Percentiles rank a stretch among this genome's conserved stretches.
phyloP scores from a whole-genome alignment of 2,113 vertebrate genomes.

The Chrysochloris asiatica region DNA sequence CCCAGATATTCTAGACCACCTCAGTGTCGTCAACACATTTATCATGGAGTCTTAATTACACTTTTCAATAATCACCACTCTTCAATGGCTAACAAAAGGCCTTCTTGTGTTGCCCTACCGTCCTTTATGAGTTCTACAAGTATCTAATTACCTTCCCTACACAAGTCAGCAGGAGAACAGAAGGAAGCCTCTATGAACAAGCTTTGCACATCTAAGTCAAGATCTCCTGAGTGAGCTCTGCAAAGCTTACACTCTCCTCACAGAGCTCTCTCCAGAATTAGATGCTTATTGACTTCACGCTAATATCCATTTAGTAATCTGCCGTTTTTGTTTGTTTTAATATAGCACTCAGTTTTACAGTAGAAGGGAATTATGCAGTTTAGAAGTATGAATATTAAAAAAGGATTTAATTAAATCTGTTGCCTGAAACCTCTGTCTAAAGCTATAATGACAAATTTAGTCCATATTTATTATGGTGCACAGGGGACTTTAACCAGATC shows the following conservation, averaged over 20 bases:
- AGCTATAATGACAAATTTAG: slow-evolving; percentile 93
- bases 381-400: slow-evolving; percentile 92
- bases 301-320: slow-evolving; percentile 91
- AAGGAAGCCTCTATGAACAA: slow-evolving; percentile 62
- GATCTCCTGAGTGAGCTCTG: slow-evolving; percentile 71
- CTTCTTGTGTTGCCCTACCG: slow-evolving; percentile 71
- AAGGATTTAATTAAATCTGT: slow-evolving; percentile 93
- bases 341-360: slow-evolving; percentile 87
- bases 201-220: slow-evolving; percentile 60
- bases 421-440: slow-evolving; percentile 91
- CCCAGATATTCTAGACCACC: slow-evolving; percentile 72
- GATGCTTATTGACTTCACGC: slow-evolving; percentile 87
- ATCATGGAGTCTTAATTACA: slow-evolving; percentile 77
- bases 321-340: slow-evolving; percentile 91
- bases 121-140: slow-evolving; percentile 83
- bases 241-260: slow-evolving; percentile 60
- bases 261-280: slow-evolving; percentile 84
- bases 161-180: slow-evolving; percentile 74
- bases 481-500: slow-evolving; percentile 91
- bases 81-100: slow-evolving; percentile 81
- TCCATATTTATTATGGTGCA: slow-evolving; percentile 92
- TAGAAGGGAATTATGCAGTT: slow-evolving; percentile 90
- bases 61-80: slow-evolving; percentile 81
- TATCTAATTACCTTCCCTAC: slow-evolving; percentile 83
- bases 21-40: slow-evolving; percentile 72